These are phyloP conservation scores for Muschampia staudingeri DNA, from an alignment of 2,888 invertebrate genomes.

Conservation along the genomic window DNA sequence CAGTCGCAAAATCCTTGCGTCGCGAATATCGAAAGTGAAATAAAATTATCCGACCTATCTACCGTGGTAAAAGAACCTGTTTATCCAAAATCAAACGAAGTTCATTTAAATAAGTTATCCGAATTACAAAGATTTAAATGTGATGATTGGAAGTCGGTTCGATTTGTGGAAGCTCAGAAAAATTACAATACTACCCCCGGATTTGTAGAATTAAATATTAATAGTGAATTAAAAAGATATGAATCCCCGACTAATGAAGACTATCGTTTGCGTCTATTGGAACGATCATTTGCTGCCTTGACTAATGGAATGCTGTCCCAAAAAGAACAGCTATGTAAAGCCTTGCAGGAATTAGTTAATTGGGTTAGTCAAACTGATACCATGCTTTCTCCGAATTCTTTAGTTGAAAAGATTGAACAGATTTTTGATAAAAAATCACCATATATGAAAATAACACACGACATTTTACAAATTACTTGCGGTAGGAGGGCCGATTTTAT, in stretches of 20 bases:
- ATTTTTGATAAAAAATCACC: slow-evolving; percentile 27
- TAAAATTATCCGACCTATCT: not conserved
- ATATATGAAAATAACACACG: slow-evolving; percentile 23
- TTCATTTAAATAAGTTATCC: not conserved
- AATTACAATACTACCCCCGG: slow-evolving; percentile 13
- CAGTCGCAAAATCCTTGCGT: not conserved
- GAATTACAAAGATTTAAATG: slow-evolving; percentile 20
- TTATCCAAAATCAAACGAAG: slow-evolving; percentile 1
- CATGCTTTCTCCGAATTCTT: not conserved
- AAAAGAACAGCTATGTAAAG: slow-evolving; percentile 22
- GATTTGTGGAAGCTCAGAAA: slow-evolving; percentile 4
- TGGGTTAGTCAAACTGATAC: not conserved
- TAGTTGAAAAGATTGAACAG: slow-evolving; percentile 21
- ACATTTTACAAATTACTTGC: slow-evolving; percentile 38
- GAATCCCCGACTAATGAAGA: slow-evolving; percentile 5
- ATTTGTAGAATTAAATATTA: slow-evolving; percentile 20
- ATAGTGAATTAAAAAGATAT: slow-evolving; percentile 5
- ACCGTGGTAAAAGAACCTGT: slow-evolving; percentile 19
- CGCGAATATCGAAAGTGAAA: not conserved
- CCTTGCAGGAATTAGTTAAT: slow-evolving; percentile 16
- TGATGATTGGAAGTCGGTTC: slow-evolving; percentile 6
- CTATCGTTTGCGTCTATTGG: slow-evolving; percentile 18
- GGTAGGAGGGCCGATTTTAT: slow-evolving; percentile 42
- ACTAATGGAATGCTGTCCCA: slow-evolving; percentile 20
- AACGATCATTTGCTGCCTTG: slow-evolving; percentile 22